Conservation (phyloP, 2,888 invertebrate species). For the Eledona agricola region DNA sequence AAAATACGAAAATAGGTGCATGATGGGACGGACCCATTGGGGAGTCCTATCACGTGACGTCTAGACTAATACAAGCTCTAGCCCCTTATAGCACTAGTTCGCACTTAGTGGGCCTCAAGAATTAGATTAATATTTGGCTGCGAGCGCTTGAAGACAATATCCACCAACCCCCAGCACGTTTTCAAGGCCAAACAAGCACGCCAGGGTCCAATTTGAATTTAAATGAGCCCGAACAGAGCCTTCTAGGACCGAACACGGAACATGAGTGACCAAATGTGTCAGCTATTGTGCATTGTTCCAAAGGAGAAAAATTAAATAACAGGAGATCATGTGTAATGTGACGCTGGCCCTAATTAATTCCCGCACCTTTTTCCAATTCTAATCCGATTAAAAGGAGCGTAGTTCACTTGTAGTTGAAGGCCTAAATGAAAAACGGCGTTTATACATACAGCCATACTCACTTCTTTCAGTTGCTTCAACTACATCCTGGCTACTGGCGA, state of each 20-base stretch:
- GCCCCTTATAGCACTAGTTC: too few species aligned
- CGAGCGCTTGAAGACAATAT: slow-evolving; percentile 11
- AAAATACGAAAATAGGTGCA: background rate
- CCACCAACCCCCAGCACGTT: slow-evolving; percentile 13
- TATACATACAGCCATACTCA: slow-evolving; percentile 36
- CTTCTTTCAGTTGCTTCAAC: slow-evolving; percentile 42
- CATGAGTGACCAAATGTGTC: slow-evolving; percentile 9
- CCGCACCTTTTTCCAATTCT: slow-evolving; percentile 1
- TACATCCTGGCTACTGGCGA: slow-evolving; percentile 45
- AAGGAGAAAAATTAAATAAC: too few species aligned
- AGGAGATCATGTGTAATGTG: too few species aligned
- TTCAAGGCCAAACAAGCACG: slow-evolving; percentile 13
- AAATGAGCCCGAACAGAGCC: slow-evolving; percentile 15
- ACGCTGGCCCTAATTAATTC: too few species aligned
- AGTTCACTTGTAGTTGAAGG: background rate
- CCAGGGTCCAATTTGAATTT: slow-evolving; percentile 2
- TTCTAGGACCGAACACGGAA: slow-evolving; percentile 1
- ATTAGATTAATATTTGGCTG: too few species aligned
- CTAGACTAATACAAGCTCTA: too few species aligned
- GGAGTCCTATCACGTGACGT: slow-evolving; percentile 1
- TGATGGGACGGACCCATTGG: background rate
- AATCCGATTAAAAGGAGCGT: slow-evolving; percentile 20
- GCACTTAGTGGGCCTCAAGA: too few species aligned
- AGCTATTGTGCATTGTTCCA: too few species aligned
- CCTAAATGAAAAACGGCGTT: slow-evolving; percentile 2